Percentiles rank a stretch among this genome's conserved stretches.
Evolutionary conservation across 2,888 invertebrate genomes (phyloP).

Genomic region (Agrotis clavis): DNA sequence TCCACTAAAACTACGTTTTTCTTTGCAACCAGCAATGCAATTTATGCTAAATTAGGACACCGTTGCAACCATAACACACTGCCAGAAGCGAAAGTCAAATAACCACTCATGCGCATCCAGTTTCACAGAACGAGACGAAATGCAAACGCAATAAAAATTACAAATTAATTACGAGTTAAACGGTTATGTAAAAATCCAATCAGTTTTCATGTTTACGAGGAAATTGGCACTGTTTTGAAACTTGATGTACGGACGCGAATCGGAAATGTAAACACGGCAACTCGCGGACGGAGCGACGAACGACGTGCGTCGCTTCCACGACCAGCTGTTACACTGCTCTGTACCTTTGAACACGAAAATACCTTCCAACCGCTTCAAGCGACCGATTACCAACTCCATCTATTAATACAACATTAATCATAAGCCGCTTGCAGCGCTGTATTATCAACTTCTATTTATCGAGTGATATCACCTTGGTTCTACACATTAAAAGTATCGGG

Average conservation of each 20-base stretch:
- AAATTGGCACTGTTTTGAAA: slow-evolving; percentile 63
- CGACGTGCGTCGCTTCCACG: slow-evolving; percentile 78
- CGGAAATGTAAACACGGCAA: slow-evolving; percentile 72
- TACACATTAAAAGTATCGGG: slow-evolving; percentile 54
- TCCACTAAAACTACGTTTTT: slow-evolving; percentile 47
- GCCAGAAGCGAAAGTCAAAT: slow-evolving; percentile 82
- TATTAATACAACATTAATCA: slow-evolving; percentile 46
- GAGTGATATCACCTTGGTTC: slow-evolving; percentile 62
- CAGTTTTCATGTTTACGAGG: slow-evolving; percentile 41
- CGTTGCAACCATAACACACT: slow-evolving; percentile 68
- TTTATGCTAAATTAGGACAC: slow-evolving; percentile 62
- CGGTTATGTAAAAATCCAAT: slow-evolving; percentile 46
- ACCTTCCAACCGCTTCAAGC: slow-evolving; percentile 75
- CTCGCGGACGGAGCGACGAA: slow-evolving; percentile 70
- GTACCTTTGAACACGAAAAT: slow-evolving; percentile 72
- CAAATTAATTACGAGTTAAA: slow-evolving; percentile 53
- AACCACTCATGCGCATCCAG: slow-evolving; percentile 84
- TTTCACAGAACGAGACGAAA: slow-evolving; percentile 70
- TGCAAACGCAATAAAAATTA: slow-evolving; percentile 47
- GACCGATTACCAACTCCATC: slow-evolving; percentile 53
- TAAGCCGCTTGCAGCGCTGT: slow-evolving; percentile 69
- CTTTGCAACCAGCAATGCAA: slow-evolving; percentile 45
- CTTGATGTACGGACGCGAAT: slow-evolving; percentile 42
- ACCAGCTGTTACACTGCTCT: slow-evolving; percentile 81
- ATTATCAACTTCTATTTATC: slow-evolving; percentile 52